phyloP scores from a whole-genome alignment of 1,140 invertebrate genomes.

The Armadillidium nasatum region DNA sequence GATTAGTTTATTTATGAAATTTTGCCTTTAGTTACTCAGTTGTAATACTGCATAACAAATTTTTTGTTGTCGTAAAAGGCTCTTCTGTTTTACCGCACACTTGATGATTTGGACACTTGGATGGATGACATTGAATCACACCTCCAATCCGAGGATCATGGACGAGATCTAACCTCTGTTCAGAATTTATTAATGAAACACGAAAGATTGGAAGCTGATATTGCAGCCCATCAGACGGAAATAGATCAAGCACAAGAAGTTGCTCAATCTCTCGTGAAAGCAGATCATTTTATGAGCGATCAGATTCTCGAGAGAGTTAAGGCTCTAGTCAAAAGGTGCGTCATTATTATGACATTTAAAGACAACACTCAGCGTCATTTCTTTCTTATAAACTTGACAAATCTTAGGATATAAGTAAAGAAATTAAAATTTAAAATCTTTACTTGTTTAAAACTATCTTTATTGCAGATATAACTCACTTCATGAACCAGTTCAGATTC shows the following conservation, averaged over 20 bases:
- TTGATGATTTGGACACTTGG: slow-evolving; percentile 87
- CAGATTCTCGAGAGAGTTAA: slow-evolving; percentile 71
- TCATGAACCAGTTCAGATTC: slow-evolving; percentile 81
- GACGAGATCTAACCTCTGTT: slow-evolving; percentile 72
- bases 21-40: no score
- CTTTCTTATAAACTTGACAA: no score
- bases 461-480: slow-evolving; percentile 66
- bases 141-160: slow-evolving; percentile 74
- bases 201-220: slow-evolving; percentile 73
- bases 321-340: slow-evolving; percentile 60
- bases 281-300: slow-evolving; percentile 76
- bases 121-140: slow-evolving; percentile 80
- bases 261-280: slow-evolving; percentile 65
- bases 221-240: slow-evolving; percentile 60
- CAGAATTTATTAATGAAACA: slow-evolving; percentile 75
- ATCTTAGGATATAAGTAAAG: no score
- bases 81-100: slow-evolving; percentile 70
- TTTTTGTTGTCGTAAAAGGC: slow-evolving; percentile 55
- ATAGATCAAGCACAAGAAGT: slow-evolving; percentile 58
- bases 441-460: background rate
- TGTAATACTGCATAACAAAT: background rate
- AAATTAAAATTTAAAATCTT: background rate
- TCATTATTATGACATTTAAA: background rate
- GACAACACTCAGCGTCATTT: background rate
- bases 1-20: no score